These are phyloP conservation scores for Agrilus mali DNA, from an alignment of 2,888 invertebrate genomes.

Conservation along the genomic window DNA sequence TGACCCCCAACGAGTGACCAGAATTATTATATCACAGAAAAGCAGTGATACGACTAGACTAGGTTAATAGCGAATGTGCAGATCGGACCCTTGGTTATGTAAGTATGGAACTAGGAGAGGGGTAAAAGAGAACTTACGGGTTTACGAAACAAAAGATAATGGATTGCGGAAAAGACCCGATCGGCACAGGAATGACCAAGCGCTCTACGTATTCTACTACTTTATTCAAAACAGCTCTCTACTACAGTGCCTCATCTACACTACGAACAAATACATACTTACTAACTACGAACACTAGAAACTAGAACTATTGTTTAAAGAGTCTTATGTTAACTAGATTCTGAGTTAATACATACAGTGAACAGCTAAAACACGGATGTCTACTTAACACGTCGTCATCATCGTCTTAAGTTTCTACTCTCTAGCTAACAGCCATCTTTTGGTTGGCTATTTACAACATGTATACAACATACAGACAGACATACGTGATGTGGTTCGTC, in stretches of 20 bases:
- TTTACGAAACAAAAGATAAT: conserved; percentile 1
- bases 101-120: conserved; percentile 1
- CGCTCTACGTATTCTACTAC: conserved; percentile 42
- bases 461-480: no score
- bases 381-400: no score
- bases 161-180: conserved; percentile 9
- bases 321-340: no score
- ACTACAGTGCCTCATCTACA: conserved; percentile 37
- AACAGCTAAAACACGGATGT: no score
- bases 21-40: conserved; percentile 31
- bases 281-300: conserved; percentile 31
- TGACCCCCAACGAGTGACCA: conserved; percentile 22
- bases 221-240: conserved; percentile 40
- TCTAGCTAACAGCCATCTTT: no score
- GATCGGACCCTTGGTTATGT: conserved; percentile 15
- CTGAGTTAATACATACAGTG: no score
- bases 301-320: conserved; percentile 6
- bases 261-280: conserved; percentile 36
- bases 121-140: no score
- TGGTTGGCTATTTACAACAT: no score
- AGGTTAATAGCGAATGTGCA: conserved; percentile 22
- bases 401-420: no score
- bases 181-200: conserved; percentile 32
- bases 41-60: conserved; percentile 31
- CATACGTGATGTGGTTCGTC: no score